Evolutionary conservation across 2,888 invertebrate genomes (phyloP).

Genomic region (Linhomoeus sp.): DNA sequence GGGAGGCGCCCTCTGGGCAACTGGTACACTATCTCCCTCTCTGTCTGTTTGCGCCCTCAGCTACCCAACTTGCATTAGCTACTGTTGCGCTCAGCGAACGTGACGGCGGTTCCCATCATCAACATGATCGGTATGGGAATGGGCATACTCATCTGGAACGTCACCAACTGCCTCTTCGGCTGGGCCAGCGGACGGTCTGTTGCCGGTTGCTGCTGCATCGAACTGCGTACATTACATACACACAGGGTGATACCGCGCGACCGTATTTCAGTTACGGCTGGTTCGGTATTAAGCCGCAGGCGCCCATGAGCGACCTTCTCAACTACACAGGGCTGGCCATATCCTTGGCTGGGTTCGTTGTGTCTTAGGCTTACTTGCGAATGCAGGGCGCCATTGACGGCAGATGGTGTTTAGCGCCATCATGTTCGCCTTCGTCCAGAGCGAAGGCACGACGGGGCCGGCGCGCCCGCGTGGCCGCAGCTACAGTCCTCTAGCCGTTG

Average conservation of each 20-base stretch:
- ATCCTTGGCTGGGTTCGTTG: conserved; percentile 22
- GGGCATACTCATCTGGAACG: conserved; percentile 35
- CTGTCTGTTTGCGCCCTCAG: conserved; percentile 35
- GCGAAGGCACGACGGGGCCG: no score
- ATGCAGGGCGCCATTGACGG: background rate
- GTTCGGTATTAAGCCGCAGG: conserved; percentile 24
- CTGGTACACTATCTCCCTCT: conserved; percentile 27
- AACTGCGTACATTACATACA: no score
- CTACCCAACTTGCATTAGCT: no score
- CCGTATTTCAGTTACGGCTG: conserved; percentile 29
- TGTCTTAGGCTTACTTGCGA: background rate
- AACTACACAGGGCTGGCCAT: conserved; percentile 27
- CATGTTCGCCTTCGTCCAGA: conserved; percentile 5
- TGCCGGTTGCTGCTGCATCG: background rate
- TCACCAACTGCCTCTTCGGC: conserved; percentile 31
- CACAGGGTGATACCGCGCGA: no score
- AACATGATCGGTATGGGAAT: conserved; percentile 32
- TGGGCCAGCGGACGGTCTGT: conserved; percentile 34
- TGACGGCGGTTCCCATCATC: conserved; percentile 33
- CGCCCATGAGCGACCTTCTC: conserved; percentile 16
- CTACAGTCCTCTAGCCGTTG: no score
- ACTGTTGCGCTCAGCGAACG: conserved; percentile 33
- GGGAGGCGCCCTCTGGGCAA: no score
- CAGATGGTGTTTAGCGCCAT: conserved; percentile 1
- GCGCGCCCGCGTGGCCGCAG: no score